A percentile compares a stretch with the other conserved stretches of the same genome.
These are phyloP conservation scores for Pedetes capensis DNA, from an alignment of 2,113 vertebrate genomes.

Conservation along the genomic window DNA sequence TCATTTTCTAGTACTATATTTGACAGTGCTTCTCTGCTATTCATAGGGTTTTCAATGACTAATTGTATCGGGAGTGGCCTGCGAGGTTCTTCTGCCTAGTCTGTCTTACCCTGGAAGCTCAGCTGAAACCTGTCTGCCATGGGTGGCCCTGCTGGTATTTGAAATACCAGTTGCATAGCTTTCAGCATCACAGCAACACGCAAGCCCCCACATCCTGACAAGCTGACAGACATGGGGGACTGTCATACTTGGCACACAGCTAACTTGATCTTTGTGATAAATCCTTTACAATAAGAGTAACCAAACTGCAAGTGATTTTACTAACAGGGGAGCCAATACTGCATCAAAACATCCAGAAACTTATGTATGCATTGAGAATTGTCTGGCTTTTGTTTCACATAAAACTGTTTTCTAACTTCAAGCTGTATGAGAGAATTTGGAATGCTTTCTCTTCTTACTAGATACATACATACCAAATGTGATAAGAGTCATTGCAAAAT, in stretches of 20 bases:
- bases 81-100: no score
- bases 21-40: no score
- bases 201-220: no score
- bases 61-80: no score
- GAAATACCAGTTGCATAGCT: no score
- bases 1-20: no score
- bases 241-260: not conserved
- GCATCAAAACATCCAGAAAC: not conserved
- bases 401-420: not conserved
- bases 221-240: no score
- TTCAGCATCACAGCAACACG: no score
- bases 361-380: not conserved
- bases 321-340: not conserved
- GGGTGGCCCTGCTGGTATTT: no score
- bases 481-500: not conserved
- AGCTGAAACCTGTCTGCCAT: no score
- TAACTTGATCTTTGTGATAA: not conserved
- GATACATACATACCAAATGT: not conserved
- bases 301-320: not conserved
- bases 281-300: not conserved
- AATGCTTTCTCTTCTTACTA: not conserved
- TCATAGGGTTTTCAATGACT: no score
- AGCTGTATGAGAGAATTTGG: not conserved
- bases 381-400: not conserved
- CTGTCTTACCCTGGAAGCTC: no score